Conservation (phyloP, 2,113 vertebrate species). For the Xiphophorus maculatus region DNA sequence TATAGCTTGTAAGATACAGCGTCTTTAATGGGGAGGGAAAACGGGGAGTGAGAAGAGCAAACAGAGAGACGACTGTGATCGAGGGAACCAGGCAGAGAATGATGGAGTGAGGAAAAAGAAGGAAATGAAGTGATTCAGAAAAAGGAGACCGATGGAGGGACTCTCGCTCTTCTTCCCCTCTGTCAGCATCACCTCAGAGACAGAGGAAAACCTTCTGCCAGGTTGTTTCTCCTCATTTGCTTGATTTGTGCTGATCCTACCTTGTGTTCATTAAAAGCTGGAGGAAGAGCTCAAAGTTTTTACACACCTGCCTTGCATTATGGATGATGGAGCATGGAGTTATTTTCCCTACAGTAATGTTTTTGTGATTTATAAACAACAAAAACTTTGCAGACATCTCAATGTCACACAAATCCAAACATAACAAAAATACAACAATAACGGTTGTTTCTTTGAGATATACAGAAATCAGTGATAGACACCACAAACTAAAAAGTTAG, state of each 20-base stretch:
- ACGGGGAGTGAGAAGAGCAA: constrained; percentile 20
- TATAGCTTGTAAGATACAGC: constrained; percentile 31
- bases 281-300: constrained; percentile 48
- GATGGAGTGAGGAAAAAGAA: constrained; percentile 39
- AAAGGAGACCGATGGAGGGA: constrained; percentile 38
- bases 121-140: constrained; percentile 30
- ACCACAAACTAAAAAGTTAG: no score
- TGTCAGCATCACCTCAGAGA: constrained; percentile 53
- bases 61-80: constrained; percentile 12
- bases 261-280: constrained; percentile 55
- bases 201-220: constrained; percentile 65
- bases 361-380: not conserved
- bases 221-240: constrained; percentile 75
- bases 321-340: not conserved
- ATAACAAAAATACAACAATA: not conserved
- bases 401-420: not conserved
- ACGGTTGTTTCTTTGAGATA: no score
- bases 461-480: no score
- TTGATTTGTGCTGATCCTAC: constrained; percentile 65
- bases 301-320: constrained; percentile 26
- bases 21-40: constrained; percentile 31
- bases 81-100: constrained; percentile 21
- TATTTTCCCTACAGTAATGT: not conserved
- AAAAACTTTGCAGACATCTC: not conserved
- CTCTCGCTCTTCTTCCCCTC: constrained; percentile 41